Evolutionary conservation across 1,140 invertebrate species (phyloP).

Genomic region (Nixonia krombeini): DNA sequence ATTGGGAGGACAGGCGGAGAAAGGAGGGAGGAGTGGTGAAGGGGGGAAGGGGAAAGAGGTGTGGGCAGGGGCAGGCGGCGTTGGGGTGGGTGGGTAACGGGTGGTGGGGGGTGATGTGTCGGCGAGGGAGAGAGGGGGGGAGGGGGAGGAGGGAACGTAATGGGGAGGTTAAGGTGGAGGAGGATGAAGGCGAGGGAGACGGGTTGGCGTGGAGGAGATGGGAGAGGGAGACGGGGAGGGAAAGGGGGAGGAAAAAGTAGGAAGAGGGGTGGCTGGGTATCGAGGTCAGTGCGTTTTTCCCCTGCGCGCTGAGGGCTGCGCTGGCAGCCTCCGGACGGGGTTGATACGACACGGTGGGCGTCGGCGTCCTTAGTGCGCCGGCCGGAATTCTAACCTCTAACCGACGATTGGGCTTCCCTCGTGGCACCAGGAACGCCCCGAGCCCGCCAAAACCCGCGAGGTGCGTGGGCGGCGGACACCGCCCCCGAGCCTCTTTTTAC

Average conservation of each 20-base stretch:
- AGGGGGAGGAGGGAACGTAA: constrained; percentile 12
- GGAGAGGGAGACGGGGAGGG: too few relatives aligned
- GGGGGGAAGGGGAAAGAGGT: too few relatives aligned
- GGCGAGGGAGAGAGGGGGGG: constrained; percentile 21
- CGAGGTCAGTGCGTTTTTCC: constrained; percentile 71
- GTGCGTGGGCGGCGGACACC: constrained; percentile 67
- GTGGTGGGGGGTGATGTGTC: too few relatives aligned
- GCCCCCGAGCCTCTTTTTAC: constrained; percentile 57
- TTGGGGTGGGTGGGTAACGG: too few relatives aligned
- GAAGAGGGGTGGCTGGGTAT: constrained; percentile 57
- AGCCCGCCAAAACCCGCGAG: constrained; percentile 63
- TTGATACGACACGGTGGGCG: constrained; percentile 42
- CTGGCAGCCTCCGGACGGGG: constrained; percentile 52
- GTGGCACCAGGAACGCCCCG: constrained; percentile 67
- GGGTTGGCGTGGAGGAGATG: too few relatives aligned
- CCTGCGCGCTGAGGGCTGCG: constrained; percentile 67
- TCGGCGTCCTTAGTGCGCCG: constrained; percentile 66
- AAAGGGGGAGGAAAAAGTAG: constrained; percentile 16
- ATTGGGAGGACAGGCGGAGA: too few relatives aligned
- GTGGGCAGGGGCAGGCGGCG: too few relatives aligned
- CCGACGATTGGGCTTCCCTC: constrained; percentile 65
- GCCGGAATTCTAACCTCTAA: constrained; percentile 64
- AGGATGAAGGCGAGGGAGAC: neutral
- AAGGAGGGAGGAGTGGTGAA: too few relatives aligned
- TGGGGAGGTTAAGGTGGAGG: too few relatives aligned